These are phyloP conservation scores for Procambarus virginalis DNA, from an alignment of 1,140 invertebrate species.

Conservation along the genomic window DNA sequence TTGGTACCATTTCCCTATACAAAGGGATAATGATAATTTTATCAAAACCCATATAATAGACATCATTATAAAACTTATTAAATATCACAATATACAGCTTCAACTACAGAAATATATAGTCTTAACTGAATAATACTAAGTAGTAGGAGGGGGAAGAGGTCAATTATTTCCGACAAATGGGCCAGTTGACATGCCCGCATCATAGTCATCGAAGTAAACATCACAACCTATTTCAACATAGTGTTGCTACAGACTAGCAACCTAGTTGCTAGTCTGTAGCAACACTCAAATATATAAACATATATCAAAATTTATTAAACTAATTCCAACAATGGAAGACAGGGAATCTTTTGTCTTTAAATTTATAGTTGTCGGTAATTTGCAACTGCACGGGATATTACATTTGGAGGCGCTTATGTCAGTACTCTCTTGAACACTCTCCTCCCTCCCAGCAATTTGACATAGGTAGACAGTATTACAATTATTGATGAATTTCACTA, in stretches of 20 bases:
- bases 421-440: background rate
- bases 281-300: background rate
- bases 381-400: background rate
- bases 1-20: conserved; percentile 43
- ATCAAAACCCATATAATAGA: conserved; percentile 42
- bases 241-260: no score
- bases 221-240: background rate
- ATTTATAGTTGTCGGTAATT: background rate
- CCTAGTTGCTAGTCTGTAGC: background rate
- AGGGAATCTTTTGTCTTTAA: background rate
- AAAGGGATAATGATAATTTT: conserved; percentile 28
- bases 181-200: background rate
- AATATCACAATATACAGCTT: conserved; percentile 61
- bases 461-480: no score
- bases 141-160: background rate
- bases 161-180: background rate
- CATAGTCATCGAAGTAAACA: background rate
- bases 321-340: background rate
- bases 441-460: background rate
- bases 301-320: background rate
- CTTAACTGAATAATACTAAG: background rate
- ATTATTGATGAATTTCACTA: no score
- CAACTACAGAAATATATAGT: conserved; percentile 5
- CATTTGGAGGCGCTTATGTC: background rate
- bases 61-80: conserved; percentile 45